Evolutionary conservation across 2,113 vertebrate species (phyloP).

Genomic region (Pseudorhombus dupliciocellatus): DNA sequence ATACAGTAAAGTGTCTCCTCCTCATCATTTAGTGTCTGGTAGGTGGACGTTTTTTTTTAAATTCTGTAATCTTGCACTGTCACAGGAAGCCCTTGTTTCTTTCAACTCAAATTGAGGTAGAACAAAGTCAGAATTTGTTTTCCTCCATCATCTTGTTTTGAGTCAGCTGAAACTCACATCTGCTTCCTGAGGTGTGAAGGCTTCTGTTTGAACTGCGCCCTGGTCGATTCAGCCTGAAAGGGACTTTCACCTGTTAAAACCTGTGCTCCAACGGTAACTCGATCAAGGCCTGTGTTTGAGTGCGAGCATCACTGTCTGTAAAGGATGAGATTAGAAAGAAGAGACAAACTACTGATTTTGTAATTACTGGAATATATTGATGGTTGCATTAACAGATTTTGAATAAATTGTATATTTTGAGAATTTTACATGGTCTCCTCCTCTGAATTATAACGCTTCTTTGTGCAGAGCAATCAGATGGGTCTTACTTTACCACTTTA

Average conservation of each 20-base stretch:
- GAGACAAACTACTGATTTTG: conserved; percentile 82
- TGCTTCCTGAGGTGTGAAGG: conserved; percentile 6
- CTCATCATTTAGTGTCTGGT: neutral
- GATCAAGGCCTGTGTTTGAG: conserved; percentile 47
- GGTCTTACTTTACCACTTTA: neutral
- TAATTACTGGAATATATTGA: conserved; percentile 82
- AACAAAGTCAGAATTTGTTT: conserved; percentile 9
- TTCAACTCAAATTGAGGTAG: conserved; percentile 25
- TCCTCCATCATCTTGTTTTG: conserved; percentile 7
- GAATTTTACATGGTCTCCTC: conserved; percentile 60
- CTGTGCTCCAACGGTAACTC: conserved; percentile 40
- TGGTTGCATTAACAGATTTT: conserved; percentile 83
- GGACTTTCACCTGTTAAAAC: conserved; percentile 21
- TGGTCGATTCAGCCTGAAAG: conserved; percentile 27
- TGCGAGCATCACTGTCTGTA: conserved; percentile 41
- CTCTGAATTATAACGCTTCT: conserved; percentile 14
- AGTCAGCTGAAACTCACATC: conserved; percentile 5
- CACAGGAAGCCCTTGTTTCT: conserved; percentile 10
- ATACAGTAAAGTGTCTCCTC: neutral
- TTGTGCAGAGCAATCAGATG: neutral
- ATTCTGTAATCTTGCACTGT: neutral
- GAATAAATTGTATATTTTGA: conserved; percentile 87
- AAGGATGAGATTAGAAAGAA: conserved; percentile 41
- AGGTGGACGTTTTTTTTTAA: neutral
- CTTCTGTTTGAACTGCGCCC: conserved; percentile 4